Base-by-base conservation (phyloP, 37 sponge, comb jelly and placozoan species). In the Agelas oroides region DNA sequence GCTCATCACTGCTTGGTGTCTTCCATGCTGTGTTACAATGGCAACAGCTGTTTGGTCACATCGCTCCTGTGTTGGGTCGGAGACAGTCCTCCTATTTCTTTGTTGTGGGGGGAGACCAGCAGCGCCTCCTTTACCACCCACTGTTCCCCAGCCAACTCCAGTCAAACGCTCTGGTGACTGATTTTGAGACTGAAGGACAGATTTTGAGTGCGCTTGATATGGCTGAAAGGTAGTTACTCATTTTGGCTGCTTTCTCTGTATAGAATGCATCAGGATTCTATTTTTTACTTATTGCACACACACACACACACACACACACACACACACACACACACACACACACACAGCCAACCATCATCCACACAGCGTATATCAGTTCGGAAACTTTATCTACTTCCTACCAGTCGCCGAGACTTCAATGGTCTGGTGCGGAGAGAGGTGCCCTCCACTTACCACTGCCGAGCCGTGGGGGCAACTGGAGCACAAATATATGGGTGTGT, bases 1-100 rank as follows among this genome's bases (percentile, higher is more conserved):
- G 65, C 1, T 25, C 83, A 6, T n/a, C 30, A 0, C 21, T 84
- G 2, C 14, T 66, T 13, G 85, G 85, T 32, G 59, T 84, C 5
- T 53, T 76, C 40, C 75, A 67, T 76, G 85, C 76, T 59, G 5
- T 30, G 32, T 6, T 84, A 19, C 85, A 76, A 33, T 84, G 76
- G 67, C 41, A 64, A 63, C 69, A 18, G 27, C 77, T 84, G 13
- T 39, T 84, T 15, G 27, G 14, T 27, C 34, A 27, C 21, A 18
- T 76, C 0, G 3, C 20, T 16, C 2, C 60, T 2, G 2, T 13
- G 20, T 60, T 71, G 20, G 30, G 5, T 1, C 31, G 52, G 35
- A 39, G 79, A 27, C 38, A 5, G 1, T 59, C 67, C 59, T 78
- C 87, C 1, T 71, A 78, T 60, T 31, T 36, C 53, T 86, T 86